Evolutionary conservation across 2,113 vertebrate species (phyloP), one percentile per base, ranked within the genome.

Genomic region (Gymnocephalus cernua): DNA sequence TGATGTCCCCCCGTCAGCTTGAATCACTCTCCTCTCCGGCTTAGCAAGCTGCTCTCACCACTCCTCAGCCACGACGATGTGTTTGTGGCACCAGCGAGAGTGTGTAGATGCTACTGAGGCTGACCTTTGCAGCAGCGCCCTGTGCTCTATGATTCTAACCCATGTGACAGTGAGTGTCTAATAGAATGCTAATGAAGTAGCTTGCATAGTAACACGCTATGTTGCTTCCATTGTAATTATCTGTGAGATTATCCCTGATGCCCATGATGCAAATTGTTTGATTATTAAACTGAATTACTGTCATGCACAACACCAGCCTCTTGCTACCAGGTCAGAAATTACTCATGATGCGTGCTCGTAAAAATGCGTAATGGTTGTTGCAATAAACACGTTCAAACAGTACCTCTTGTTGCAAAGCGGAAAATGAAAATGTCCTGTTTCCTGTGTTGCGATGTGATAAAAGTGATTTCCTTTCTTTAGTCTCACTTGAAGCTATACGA

Each of bases 161-260:
- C 84, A 51, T 84, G 86, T 89, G 91, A 93, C 91, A 89, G 92
- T 47, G 76, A 83, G 25, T 54, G 50, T 70, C 84, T 78, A 61
- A 68, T 27, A 56, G 89, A 90, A 94, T 91, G 84, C 78, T 90
- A 94, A 94, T 91, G 82, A 91, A 87, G 77, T 14, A 23, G 67
- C 76, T 67, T 29, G 78, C 82, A 35, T 50, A 41, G 82, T 23
- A 75, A 72, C 75, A 9, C 19, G 77, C 56, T 73, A 50, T 57
- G 82, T 59, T 65, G 68, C 38, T 62, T 67, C 79, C 64, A 19
- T 27, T 69, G 80, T 88, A 84, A 92, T 90, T 83, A 90, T 83
- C 82, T 66, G 29, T 56, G 82, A 81, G 79, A 82, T 58, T 41
- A 21, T 74, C 73, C 48, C 66, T 64, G 61, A 82, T 71, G 72